A percentile compares a stretch with the other conserved stretches of the same genome.
Evolutionary conservation across 2,888 invertebrate species (phyloP).

Genomic region (Isoperla grammatica): DNA sequence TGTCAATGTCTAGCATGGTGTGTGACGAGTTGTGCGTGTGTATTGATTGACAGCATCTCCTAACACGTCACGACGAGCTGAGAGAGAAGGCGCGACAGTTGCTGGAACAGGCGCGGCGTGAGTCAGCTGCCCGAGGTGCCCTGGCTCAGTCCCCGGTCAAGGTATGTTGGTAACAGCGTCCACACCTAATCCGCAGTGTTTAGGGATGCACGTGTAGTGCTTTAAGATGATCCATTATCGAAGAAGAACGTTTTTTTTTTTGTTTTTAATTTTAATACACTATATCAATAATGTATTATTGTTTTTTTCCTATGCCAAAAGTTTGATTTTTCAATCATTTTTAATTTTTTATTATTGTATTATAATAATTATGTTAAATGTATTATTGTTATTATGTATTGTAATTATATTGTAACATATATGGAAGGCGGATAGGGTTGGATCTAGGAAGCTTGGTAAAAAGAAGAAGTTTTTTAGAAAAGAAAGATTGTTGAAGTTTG

Average conservation of each 20-base stretch:
- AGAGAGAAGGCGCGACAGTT: slow-evolving; percentile 78
- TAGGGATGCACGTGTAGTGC: not conserved
- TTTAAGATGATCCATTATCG: no score
- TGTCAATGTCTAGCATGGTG: slow-evolving; percentile 2
- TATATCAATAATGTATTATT: slow-evolving; percentile 18
- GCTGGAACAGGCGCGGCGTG: slow-evolving; percentile 71
- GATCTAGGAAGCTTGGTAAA: no score
- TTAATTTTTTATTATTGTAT: no score
- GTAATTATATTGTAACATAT: no score
- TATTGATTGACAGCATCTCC: slow-evolving; percentile 36
- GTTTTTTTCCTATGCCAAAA: no score
- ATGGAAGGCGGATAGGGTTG: no score
- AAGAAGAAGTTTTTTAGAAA: no score
- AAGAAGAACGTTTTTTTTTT: slow-evolving; percentile 32
- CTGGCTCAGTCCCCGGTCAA: slow-evolving; percentile 42
- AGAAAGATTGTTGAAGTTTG: no score
- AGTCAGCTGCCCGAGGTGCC: slow-evolving; percentile 47
- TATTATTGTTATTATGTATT: no score
- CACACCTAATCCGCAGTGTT: not conserved
- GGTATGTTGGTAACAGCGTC: slow-evolving; percentile 41
- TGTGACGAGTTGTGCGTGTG: slow-evolving; percentile 23
- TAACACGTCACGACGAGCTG: slow-evolving; percentile 74
- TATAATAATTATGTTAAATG: no score
- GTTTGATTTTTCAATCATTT: no score
- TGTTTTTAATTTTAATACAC: slow-evolving; percentile 36